phyloP scores from a whole-genome alignment of 2,113 vertebrate species.

The Hippocampus barbouri region DNA sequence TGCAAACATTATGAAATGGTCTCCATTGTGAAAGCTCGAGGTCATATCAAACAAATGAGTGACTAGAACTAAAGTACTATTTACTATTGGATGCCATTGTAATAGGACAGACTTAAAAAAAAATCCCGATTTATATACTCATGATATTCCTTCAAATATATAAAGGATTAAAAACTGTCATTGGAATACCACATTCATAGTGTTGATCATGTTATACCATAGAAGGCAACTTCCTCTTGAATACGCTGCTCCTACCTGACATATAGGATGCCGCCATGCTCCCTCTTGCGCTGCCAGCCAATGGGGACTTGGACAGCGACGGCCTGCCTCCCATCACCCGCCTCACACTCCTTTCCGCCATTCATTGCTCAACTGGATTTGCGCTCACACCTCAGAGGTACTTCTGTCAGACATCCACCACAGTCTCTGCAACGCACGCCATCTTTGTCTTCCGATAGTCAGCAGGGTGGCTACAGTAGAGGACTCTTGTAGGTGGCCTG shows the following conservation, averaged over 20 bases:
- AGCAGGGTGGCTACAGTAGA: constrained; percentile 8
- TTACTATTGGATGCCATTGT: too few relatives aligned
- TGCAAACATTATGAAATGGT: too few relatives aligned
- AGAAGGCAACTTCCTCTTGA: neutral
- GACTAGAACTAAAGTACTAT: too few relatives aligned
- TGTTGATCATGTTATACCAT: neutral
- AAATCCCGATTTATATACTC: too few relatives aligned
- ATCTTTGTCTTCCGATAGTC: constrained; percentile 79
- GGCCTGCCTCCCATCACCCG: constrained; percentile 83
- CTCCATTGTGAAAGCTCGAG: too few relatives aligned
- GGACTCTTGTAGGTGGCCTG: constrained; percentile 1
- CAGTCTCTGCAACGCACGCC: constrained; percentile 78
- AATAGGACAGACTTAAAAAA: too few relatives aligned
- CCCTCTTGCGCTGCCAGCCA: constrained; percentile 91
- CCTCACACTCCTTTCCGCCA: constrained; percentile 95
- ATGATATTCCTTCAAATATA: too few relatives aligned
- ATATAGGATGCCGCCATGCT: constrained; percentile 85
- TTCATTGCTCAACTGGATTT: constrained; percentile 93
- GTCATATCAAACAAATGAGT: too few relatives aligned
- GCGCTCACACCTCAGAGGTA: constrained; percentile 80
- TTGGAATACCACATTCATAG: too few relatives aligned
- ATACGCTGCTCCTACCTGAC: constrained; percentile 79
- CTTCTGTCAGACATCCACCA: constrained; percentile 84
- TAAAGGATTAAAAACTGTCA: too few relatives aligned
- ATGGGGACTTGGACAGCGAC: constrained; percentile 92